Evolutionary conservation across 2,888 invertebrate genomes (phyloP), one percentile per base, ranked within the genome.

Genomic region (Blastobasis adustella): DNA sequence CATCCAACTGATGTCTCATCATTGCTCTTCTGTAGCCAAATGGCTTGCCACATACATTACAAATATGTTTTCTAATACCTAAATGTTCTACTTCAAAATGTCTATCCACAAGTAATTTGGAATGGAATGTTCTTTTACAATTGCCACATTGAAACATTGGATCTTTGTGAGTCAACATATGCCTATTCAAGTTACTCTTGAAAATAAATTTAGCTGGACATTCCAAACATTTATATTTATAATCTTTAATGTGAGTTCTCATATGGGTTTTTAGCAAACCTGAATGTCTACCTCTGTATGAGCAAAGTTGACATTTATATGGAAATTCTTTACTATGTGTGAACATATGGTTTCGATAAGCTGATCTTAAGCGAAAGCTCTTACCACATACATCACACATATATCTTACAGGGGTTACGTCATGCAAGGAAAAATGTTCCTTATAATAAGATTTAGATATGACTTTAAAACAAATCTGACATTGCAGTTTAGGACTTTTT

Each of bases 361-460:
- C 70, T 54, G 69, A 69, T 37, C 71, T 54, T 44, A 50, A 50
- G 48, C 77, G 59, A 53, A 79, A 81, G 23, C 74, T 71, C 52
- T 79, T 80, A 2, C 81, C 81, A 55, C 81, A 81, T 0, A 80
- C 58, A 53, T 81, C 79, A 59, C 81, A 81, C 2, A 81, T 65
- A 65, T 75, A 79, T 46, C 74, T 76, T 45, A 74, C 71, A 37
- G 73, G 73, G 47, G 76, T 67, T 5, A 76, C 75, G 49, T 80
- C 77, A 58, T 79, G 78, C 70, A 78, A 69, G 0, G 76, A 76
- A 48, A 78, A 55, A 56, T 79, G 79, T 51, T 77, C 73, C 54
- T 76, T 79, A 41, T 71, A 73, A 56, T 78, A 78, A 6, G 77
- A 73, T 45, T 65, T 63, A 51, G 67, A 74, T 5, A 80, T 63